Percentiles rank a stretch among this genome's conserved stretches.
Evolutionary conservation across 2,113 vertebrate species (phyloP).

Genomic region (Antechinus flavipes): DNA sequence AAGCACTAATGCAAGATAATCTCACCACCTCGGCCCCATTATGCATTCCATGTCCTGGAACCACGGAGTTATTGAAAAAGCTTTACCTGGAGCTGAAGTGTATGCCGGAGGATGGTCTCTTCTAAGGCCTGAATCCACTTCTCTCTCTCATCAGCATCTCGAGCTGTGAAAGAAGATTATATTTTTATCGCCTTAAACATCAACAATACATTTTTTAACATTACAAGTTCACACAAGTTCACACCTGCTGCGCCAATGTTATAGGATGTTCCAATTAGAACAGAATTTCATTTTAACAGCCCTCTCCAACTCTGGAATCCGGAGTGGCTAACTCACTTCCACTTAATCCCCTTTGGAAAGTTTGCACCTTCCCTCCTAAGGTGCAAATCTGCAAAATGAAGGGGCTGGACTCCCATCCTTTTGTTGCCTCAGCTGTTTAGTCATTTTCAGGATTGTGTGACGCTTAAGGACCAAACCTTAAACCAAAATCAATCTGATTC

Average conservation of each 20-base stretch:
- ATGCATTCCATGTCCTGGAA: background rate
- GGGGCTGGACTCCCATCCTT: background rate
- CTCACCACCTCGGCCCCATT: background rate
- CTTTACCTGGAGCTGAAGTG: constrained; percentile 94
- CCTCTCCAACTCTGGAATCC: background rate
- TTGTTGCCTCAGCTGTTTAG: too few species aligned
- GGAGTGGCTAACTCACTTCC: background rate
- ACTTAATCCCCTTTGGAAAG: background rate
- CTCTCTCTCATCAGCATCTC: constrained; percentile 98
- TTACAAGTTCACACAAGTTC: background rate
- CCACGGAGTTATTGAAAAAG: constrained; percentile 20
- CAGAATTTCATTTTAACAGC: background rate
- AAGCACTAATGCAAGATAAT: background rate
- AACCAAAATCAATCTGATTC: too few species aligned
- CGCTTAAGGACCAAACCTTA: too few species aligned
- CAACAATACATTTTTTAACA: background rate
- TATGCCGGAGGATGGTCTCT: constrained; percentile 98
- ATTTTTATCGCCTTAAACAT: constrained; percentile 47
- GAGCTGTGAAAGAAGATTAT: constrained; percentile 86
- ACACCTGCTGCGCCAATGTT: background rate
- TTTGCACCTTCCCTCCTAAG: background rate
- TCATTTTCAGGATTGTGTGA: too few species aligned
- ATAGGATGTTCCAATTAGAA: background rate
- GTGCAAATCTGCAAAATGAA: background rate
- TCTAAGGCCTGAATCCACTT: constrained; percentile 99